Evolutionary conservation across 2,888 invertebrate species (phyloP), one percentile per base, ranked within the genome.

Genomic region (Pseudococcus longispinus): DNA sequence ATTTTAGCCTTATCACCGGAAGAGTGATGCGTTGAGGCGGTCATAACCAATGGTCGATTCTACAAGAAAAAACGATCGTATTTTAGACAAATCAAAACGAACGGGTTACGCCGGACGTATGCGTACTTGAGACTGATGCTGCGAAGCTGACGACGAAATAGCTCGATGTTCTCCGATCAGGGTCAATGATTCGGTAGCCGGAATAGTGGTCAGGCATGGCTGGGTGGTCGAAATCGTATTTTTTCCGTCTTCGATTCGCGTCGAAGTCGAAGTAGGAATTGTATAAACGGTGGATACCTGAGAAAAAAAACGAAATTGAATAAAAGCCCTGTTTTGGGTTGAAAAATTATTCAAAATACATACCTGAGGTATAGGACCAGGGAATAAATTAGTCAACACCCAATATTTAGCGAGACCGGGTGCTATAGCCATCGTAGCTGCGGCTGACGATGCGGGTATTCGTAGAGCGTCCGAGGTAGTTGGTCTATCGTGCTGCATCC

Each of bases 321-420:
- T 6, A 13, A 51, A n/a, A 51, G 51, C n/a, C n/a, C n/a, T n/a
- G 51, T 18, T 51, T 51, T 2, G 51, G n/a, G 15, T 15, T 4
- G 51, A 15, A 51, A n/a, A 26, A 84, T 20, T 55, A 46, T 65
- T 44, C 3, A 4, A 74, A 87, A 74, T 87, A 32, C 60, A 15
- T 60, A 95, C 94, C 92, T 95, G 95, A 88, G 95, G 94, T 91
- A 95, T 93, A 84, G 94, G 94, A 87, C 94, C 94, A 87, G 95
- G 95, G 90, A 95, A 94, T 89, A 95, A 92, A 92, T 95, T 95
- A 88, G 95, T 95, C 91, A 96, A 93, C 90, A 95, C 95, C 95
- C 95, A 95, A 91, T 95, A 95, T 91, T 95, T 95, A 89, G 95
- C 95, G 90, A 95, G 94, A 91, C 93, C 94, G 90, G 94, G 94